phyloP scores from a whole-genome alignment of 2,888 invertebrate species.

The Caenorhabditis becei region DNA sequence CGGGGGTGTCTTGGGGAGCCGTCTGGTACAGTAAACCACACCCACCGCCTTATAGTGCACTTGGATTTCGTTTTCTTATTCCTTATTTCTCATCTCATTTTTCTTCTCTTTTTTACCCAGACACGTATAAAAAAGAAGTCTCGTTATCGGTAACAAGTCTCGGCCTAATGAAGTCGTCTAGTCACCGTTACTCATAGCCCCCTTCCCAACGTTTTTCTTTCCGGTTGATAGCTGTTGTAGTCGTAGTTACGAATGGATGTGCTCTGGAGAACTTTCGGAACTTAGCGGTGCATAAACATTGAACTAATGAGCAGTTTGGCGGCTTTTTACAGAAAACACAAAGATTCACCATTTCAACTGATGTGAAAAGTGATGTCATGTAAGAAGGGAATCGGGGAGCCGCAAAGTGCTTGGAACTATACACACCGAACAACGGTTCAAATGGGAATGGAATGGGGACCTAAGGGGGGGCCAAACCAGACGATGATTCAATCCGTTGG shows the following conservation, averaged over 20 bases:
- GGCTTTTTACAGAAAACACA: background rate
- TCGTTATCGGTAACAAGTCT: slow-evolving; percentile 1
- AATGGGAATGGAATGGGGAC: slow-evolving; percentile 1
- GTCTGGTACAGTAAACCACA: slow-evolving; percentile 25
- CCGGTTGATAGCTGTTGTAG: too few species aligned
- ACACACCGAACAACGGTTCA: too few species aligned
- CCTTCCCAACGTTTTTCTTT: background rate
- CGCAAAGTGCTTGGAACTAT: too few species aligned
- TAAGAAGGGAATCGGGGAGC: too few species aligned
- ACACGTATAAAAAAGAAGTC: background rate
- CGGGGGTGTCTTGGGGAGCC: slow-evolving; percentile 4
- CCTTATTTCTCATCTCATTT: background rate
- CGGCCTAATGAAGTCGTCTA: slow-evolving; percentile 12
- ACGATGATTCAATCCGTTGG: slow-evolving; percentile 38
- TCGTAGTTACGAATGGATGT: too few species aligned
- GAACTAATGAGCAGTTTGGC: slow-evolving; percentile 32
- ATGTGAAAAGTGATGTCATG: slow-evolving; percentile 8
- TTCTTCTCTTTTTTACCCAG: background rate
- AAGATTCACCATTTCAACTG: background rate
- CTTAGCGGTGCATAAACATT: slow-evolving; percentile 33
- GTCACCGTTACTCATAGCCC: background rate
- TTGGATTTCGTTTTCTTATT: background rate
- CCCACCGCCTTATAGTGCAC: background rate
- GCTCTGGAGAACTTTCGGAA: slow-evolving; percentile 1
- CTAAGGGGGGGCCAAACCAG: background rate